Percentiles rank a stretch among this genome's conserved stretches.
Evolutionary conservation across 2,888 invertebrate genomes (phyloP).

Genomic region (Silvanus unidentatus): DNA sequence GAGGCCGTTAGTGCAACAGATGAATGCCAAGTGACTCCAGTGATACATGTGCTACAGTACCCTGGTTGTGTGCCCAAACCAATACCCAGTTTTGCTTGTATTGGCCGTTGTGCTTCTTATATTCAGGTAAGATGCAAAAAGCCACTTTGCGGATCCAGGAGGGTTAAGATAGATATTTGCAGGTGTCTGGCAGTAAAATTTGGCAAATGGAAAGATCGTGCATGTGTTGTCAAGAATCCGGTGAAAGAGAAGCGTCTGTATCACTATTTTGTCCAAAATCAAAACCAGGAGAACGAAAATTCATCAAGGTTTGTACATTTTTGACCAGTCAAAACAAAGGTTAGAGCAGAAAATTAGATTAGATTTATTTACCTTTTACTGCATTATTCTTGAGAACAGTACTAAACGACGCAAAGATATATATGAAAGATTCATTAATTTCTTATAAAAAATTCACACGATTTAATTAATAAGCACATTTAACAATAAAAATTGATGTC

Average conservation of each 20-base stretch:
- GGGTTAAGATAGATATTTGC: constrained; percentile 17
- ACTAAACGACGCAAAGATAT: too few species aligned
- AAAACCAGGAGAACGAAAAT: constrained; percentile 76
- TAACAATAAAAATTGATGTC: constrained; percentile 6
- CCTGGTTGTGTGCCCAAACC: constrained; percentile 89
- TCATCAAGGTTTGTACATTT: constrained; percentile 62
- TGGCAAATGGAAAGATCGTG: constrained; percentile 96
- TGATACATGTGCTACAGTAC: constrained; percentile 85
- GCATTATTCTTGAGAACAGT: too few species aligned
- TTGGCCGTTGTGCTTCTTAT: constrained; percentile 85
- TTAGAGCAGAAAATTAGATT: background rate
- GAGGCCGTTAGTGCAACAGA: constrained; percentile 51
- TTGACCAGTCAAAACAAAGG: constrained; percentile 2
- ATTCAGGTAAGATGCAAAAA: constrained; percentile 65
- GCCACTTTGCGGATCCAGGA: background rate
- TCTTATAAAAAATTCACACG: too few species aligned
- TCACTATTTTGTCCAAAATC: constrained; percentile 86
- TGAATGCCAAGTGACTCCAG: constrained; percentile 86
- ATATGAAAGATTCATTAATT: too few species aligned
- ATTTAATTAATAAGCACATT: constrained; percentile 2
- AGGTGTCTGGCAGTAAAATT: constrained; percentile 92
- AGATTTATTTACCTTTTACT: too few species aligned
- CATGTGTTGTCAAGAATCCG: constrained; percentile 93
- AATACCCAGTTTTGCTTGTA: constrained; percentile 89
- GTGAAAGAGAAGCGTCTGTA: constrained; percentile 84